Percentiles rank a stretch among this genome's conserved stretches.
phyloP scores from a whole-genome alignment of 2,797 vertebrate species.

The Bryconaethiops microstoma region DNA sequence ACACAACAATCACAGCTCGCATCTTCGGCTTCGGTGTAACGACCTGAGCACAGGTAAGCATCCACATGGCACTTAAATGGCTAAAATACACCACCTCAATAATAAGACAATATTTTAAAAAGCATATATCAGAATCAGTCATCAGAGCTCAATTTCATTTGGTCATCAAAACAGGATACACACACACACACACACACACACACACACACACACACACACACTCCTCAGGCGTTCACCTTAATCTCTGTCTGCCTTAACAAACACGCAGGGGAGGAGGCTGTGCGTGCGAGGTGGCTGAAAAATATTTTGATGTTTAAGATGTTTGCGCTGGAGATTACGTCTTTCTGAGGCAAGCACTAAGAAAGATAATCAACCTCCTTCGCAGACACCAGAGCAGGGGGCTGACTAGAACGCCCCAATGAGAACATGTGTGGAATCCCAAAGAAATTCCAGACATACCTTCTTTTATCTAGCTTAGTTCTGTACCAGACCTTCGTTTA shows the following conservation, averaged over 20 bases:
- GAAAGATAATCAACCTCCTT: conserved; percentile 56
- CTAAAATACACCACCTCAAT: too few species aligned
- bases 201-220: background rate
- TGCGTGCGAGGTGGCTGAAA: conserved; percentile 60
- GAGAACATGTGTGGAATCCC: conserved; percentile 54
- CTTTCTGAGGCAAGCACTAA: conserved; percentile 36
- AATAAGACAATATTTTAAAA: too few species aligned
- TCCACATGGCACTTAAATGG: background rate
- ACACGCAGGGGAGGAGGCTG: conserved; percentile 43
- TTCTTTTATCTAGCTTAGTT: conserved; percentile 56
- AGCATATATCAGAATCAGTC: too few species aligned
- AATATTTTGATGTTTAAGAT: conserved; percentile 59
- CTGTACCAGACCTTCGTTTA: conserved; percentile 54
- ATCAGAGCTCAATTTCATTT: too few species aligned
- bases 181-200: too few species aligned
- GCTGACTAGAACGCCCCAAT: conserved; percentile 53
- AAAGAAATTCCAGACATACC: conserved; percentile 63
- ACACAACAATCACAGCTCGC: background rate
- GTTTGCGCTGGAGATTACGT: conserved; percentile 59
- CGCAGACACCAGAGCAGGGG: conserved; percentile 30
- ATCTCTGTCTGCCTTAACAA: conserved; percentile 50
- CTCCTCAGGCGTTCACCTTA: conserved; percentile 47
- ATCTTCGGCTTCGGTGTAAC: background rate
- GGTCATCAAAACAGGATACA: too few species aligned
- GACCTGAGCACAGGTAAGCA: conserved; percentile 25